Evolutionary conservation across 2,888 invertebrate genomes (phyloP).

Genomic region (Cerastis leucographa): DNA sequence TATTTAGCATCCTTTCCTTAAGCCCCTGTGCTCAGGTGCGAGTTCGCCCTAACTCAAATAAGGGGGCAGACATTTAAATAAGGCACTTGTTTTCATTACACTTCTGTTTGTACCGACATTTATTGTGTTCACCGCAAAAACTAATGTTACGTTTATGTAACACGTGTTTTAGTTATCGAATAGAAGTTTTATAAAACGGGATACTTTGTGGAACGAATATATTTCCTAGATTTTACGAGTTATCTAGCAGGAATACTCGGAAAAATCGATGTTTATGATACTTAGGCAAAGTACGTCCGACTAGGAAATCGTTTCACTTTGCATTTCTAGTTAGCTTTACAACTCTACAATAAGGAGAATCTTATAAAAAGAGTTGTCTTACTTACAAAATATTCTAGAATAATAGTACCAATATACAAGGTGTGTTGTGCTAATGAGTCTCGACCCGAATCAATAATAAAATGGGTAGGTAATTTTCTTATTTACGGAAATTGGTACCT

Average conservation of each 20-base stretch:
- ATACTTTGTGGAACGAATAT: slow-evolving; percentile 23
- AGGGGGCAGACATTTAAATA: slow-evolving; percentile 86
- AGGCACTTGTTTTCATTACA: slow-evolving; percentile 84
- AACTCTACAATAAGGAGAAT: background rate
- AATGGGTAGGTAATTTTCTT: too few species aligned
- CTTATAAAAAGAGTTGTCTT: background rate
- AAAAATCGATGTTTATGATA: slow-evolving; percentile 17
- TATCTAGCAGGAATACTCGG: background rate
- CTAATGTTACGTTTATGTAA: slow-evolving; percentile 56
- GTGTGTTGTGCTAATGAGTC: too few species aligned
- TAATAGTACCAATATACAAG: background rate
- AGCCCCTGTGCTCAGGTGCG: slow-evolving; percentile 87
- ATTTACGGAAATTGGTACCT: too few species aligned
- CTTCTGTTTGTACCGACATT: slow-evolving; percentile 69
- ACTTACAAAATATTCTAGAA: background rate
- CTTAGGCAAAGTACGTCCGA: background rate
- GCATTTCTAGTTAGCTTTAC: background rate
- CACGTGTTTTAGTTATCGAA: slow-evolving; percentile 42
- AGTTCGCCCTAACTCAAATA: slow-evolving; percentile 88
- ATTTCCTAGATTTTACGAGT: slow-evolving; percentile 8
- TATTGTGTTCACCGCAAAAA: slow-evolving; percentile 68
- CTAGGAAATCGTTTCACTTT: background rate
- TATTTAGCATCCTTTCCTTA: slow-evolving; percentile 89
- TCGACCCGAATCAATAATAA: too few species aligned
- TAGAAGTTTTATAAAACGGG: slow-evolving; percentile 23